Percentiles rank a stretch among this genome's conserved stretches.
Conservation (phyloP, 1,140 invertebrate species). For the Ceratina australensis region DNA sequence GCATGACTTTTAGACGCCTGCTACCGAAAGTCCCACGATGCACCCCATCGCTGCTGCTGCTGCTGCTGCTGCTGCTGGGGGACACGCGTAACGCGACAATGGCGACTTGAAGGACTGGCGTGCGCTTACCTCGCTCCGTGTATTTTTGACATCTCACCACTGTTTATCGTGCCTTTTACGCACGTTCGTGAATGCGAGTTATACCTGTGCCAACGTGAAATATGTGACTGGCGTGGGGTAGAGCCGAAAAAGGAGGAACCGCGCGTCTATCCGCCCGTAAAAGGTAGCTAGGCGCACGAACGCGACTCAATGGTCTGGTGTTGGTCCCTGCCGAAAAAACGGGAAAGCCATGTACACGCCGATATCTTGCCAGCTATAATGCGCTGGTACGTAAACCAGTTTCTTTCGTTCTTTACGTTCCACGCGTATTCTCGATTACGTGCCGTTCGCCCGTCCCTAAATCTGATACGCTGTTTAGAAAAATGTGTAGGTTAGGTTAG, state of each 20-base stretch:
- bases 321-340: slow-evolving; percentile 63
- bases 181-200: slow-evolving; percentile 46
- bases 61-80: neutral
- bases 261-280: slow-evolving; percentile 25
- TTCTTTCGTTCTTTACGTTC: neutral
- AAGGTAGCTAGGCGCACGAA: slow-evolving; percentile 48
- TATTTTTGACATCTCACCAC: slow-evolving; percentile 36
- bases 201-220: slow-evolving; percentile 34
- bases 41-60: too few relatives aligned
- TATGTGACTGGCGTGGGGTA: slow-evolving; percentile 53
- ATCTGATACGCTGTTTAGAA: slow-evolving; percentile 53
- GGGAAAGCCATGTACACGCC: slow-evolving; percentile 55
- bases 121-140: slow-evolving; percentile 58
- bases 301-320: slow-evolving; percentile 61
- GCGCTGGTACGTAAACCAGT: slow-evolving; percentile 56
- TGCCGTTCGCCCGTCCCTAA: slow-evolving; percentile 6
- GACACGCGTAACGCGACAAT: slow-evolving; percentile 71
- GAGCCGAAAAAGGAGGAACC: slow-evolving; percentile 20
- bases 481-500: slow-evolving; percentile 74
- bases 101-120: slow-evolving; percentile 70
- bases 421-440: neutral
- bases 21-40: too few relatives aligned
- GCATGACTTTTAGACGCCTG: too few relatives aligned
- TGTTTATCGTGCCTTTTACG: slow-evolving; percentile 32
- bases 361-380: slow-evolving; percentile 60